Conservation (phyloP, 1,140 invertebrate genomes). For the Steinernema feltiae region DNA sequence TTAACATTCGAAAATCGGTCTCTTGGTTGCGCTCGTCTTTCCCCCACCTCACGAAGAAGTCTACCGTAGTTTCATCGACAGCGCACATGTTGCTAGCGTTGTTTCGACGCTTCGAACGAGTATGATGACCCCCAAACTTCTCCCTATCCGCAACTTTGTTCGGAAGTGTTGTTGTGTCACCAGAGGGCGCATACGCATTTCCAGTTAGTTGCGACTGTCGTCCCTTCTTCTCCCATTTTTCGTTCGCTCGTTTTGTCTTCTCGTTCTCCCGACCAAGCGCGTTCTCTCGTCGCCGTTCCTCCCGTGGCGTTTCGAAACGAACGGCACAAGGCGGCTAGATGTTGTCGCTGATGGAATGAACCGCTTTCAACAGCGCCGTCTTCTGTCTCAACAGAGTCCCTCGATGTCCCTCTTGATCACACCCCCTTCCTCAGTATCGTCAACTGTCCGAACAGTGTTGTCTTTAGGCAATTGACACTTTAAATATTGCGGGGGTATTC, state of each 20-base stretch:
- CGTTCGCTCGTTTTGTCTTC: background rate
- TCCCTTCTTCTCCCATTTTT: background rate
- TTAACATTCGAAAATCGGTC: background rate
- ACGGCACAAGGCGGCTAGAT: background rate
- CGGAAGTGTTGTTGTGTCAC: background rate
- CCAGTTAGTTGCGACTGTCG: conserved; percentile 12
- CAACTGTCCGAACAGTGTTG: too few species aligned
- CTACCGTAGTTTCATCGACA: background rate
- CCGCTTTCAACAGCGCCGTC: background rate
- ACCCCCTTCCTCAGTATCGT: too few species aligned
- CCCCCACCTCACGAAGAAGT: too few species aligned
- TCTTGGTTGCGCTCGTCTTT: too few species aligned
- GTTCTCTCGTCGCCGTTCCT: background rate
- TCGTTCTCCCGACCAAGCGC: background rate
- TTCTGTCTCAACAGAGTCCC: background rate
- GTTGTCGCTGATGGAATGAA: background rate
- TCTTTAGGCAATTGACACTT: too few species aligned
- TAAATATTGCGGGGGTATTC: too few species aligned
- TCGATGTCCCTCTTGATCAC: background rate
- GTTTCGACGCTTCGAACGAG: background rate
- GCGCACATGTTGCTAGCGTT: background rate
- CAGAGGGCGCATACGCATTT: conserved; percentile 5
- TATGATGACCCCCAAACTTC: background rate
- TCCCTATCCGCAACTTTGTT: background rate
- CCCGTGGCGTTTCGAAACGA: background rate